Evolutionary conservation across 2,888 invertebrate species (phyloP).

Genomic region (Volucella inflata): DNA sequence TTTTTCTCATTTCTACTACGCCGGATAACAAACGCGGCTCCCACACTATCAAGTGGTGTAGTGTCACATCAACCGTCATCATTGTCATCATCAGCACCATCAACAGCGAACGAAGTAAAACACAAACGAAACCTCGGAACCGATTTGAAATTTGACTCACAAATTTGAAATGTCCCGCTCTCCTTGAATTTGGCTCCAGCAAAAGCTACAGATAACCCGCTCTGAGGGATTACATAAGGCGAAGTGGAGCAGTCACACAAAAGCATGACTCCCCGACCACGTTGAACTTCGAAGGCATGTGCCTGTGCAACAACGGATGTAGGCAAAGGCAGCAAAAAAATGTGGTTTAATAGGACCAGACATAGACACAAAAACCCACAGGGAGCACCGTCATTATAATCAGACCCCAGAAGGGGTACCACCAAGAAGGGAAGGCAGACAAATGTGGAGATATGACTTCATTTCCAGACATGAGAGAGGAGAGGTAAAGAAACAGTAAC

Average conservation of each 20-base stretch:
- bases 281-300: conserved; percentile 10
- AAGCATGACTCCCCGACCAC: not conserved
- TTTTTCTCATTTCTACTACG: not conserved
- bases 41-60: conserved; percentile 29
- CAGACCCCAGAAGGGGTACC: not conserved
- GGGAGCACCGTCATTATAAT: conserved; percentile 35
- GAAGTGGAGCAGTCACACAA: not conserved
- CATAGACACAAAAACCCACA: conserved; percentile 35
- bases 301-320: conserved; percentile 55
- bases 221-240: conserved; percentile 19
- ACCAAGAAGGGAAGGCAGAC: not conserved
- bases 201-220: no score
- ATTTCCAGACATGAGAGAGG: conserved; percentile 19
- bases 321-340: conserved; percentile 59
- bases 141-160: conserved; percentile 50
- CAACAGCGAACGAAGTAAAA: not conserved
- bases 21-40: conserved; percentile 40
- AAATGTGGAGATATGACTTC: conserved; percentile 14
- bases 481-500: conserved; percentile 39
- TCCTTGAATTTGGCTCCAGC: not conserved
- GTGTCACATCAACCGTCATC: conserved; percentile 45
- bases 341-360: conserved; percentile 71
- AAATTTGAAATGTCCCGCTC: conserved; percentile 4
- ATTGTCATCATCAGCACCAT: conserved; percentile 24
- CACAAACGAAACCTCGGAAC: conserved; percentile 11